Evolutionary conservation across 2,888 invertebrate genomes (phyloP), one percentile per base, ranked within the genome.

Genomic region (Emmelina monodactyla): DNA sequence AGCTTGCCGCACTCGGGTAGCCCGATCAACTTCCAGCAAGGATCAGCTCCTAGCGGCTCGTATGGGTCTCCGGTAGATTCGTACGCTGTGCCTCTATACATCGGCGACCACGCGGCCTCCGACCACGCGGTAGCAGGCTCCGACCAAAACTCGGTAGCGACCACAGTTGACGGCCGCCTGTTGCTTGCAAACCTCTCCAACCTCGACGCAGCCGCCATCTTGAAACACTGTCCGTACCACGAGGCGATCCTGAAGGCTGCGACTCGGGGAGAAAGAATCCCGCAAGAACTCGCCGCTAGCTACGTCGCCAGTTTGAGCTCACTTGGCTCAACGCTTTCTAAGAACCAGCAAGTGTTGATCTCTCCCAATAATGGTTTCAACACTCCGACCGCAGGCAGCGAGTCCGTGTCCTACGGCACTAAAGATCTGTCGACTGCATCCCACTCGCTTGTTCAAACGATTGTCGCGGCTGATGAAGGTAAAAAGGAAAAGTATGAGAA

Each of bases 301-400:
- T 84, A 84, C 42, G 73, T 82, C 0, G 78, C 82, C 0, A 82
- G 84, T 16, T 51, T 83, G 1, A 82, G 76, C 33, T 72, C 81
- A 30, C 57, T 83, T 22, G 83, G 82, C 0, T 71, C 72, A 0
- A 73, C 82, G 10, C 57, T 84, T 3, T 71, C 73, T 5, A 80
- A 80, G 38, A 68, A 57, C n/a, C 62, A 71, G 14, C 70, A 75
- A 36, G 51, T 48, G 1, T 47, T 63, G 1, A 48, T 52, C 5
- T 60, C 62, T 0, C 44, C 59, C 3, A 55, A 62, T 34, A 68
- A 68, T 15, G 44, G 42, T 9, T 63, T 66, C 22, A 67, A 62
- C 33, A 51, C 50, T 2, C 62, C 62, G 0, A 50, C 38, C 16
- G 58, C 51, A 33, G 71, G 58, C 2, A 58, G 59, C 28, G 58